These are phyloP conservation scores for Andrena marginata DNA, from an alignment of 2,888 invertebrate genomes.

Conservation along the genomic window DNA sequence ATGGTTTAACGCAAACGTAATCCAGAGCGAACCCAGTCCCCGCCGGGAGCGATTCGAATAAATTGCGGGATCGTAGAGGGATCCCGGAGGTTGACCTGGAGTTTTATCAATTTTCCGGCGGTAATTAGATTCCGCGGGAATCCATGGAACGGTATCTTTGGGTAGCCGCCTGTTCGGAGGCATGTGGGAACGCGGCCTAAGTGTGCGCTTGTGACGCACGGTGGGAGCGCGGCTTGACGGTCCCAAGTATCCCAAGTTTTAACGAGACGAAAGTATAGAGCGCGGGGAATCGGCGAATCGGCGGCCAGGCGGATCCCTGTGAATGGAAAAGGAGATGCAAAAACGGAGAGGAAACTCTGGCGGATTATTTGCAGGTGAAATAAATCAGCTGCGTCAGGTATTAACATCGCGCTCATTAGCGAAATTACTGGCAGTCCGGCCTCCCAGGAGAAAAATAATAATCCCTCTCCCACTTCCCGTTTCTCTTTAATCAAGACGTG, in stretches of 20 bases:
- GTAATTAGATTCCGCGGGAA: too few relatives aligned
- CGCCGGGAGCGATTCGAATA: too few relatives aligned
- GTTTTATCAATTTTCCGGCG: too few relatives aligned
- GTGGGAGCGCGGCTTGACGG: background rate
- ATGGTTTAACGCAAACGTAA: background rate
- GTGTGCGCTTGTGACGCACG: background rate
- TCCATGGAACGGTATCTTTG: too few relatives aligned
- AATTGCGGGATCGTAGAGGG: too few relatives aligned
- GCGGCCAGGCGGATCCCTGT: background rate
- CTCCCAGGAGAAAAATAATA: slow-evolving; percentile 44
- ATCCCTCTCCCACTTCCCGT: slow-evolving; percentile 31
- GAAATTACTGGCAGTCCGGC: slow-evolving; percentile 22
- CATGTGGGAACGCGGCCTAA: slow-evolving; percentile 1
- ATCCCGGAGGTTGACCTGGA: too few relatives aligned
- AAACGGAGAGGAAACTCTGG: background rate
- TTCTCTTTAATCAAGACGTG: slow-evolving; percentile 40
- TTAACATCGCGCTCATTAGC: slow-evolving; percentile 37
- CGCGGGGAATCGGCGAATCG: background rate
- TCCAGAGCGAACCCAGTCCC: too few relatives aligned
- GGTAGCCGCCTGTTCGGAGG: too few relatives aligned
- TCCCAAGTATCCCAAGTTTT: background rate
- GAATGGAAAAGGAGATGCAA: background rate
- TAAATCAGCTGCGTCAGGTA: slow-evolving; percentile 12
- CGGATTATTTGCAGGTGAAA: slow-evolving; percentile 7
- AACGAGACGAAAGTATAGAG: background rate